Conservation (phyloP, 2,888 invertebrate species). For the Seira sanloemensis region DNA sequence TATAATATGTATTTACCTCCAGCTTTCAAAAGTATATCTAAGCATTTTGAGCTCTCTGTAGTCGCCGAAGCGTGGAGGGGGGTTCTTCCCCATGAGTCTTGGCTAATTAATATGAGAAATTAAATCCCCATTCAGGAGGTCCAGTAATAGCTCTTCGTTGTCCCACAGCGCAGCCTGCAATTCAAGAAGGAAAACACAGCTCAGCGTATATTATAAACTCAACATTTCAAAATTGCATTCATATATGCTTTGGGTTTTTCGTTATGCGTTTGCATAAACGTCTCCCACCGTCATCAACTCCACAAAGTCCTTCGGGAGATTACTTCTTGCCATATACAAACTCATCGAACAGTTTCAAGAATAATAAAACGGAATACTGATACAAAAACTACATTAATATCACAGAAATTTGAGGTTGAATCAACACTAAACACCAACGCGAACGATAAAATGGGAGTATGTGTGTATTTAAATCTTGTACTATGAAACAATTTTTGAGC, state of each 20-base stretch:
- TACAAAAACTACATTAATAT: no score
- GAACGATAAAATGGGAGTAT: no score
- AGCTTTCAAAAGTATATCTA: conserved; percentile 83
- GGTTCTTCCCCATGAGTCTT: conserved; percentile 85
- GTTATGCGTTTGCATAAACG: neutral
- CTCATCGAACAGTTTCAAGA: no score
- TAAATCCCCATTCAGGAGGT: conserved; percentile 84
- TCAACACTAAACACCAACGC: no score
- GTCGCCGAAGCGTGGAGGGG: conserved; percentile 90
- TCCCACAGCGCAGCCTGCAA: conserved; percentile 90
- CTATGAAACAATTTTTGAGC: no score
- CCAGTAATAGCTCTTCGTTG: conserved; percentile 89
- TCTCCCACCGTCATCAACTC: conserved; percentile 48
- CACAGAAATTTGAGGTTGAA: no score
- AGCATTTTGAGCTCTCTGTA: conserved; percentile 85
- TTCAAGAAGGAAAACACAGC: conserved; percentile 20
- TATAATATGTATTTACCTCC: conserved; percentile 77
- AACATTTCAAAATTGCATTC: no score
- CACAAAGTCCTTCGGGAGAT: conserved; percentile 43
- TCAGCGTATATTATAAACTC: no score
- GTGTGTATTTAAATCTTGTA: no score
- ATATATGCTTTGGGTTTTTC: no score
- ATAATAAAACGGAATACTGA: no score
- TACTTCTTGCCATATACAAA: conserved; percentile 51
- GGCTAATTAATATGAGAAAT: conserved; percentile 81